These are phyloP conservation scores for Norana najaformis DNA, from an alignment of 2,888 invertebrate species.

Conservation along the genomic window DNA sequence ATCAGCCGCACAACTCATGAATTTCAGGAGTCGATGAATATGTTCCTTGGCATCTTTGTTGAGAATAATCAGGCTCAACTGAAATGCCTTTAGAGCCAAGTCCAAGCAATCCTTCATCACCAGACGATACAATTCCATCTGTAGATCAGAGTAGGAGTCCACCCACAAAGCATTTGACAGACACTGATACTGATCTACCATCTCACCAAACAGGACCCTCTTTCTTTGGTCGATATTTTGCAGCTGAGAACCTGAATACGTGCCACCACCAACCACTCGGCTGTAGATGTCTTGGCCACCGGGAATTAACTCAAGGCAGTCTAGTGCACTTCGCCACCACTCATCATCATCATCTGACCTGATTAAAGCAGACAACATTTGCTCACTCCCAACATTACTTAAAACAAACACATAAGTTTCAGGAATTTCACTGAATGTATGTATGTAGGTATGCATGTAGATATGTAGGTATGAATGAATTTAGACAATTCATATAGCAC, in stretches of 20 bases:
- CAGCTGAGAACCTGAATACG: not conserved
- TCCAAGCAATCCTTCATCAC: constrained; percentile 48
- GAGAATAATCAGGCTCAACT: constrained; percentile 56
- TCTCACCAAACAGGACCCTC: constrained; percentile 53
- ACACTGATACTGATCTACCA: constrained; percentile 51
- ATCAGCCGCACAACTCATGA: constrained; percentile 35
- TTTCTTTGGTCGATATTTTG: constrained; percentile 8
- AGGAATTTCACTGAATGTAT: no score
- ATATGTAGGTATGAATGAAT: not conserved
- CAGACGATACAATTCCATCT: constrained; percentile 55
- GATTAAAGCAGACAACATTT: not conserved
- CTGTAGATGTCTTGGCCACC: constrained; percentile 53
- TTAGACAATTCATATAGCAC: not conserved
- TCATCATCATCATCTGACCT: constrained; percentile 45
- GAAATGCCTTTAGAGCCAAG: constrained; percentile 52
- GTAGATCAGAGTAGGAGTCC: constrained; percentile 55
- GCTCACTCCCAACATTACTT: not conserved
- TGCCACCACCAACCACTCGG: constrained; percentile 34
- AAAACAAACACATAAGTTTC: no score
- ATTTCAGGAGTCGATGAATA: constrained; percentile 53
- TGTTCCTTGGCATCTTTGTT: constrained; percentile 52
- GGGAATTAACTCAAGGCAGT: constrained; percentile 55
- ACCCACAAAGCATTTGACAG: constrained; percentile 51
- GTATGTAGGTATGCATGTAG: no score
- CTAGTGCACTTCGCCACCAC: constrained; percentile 53